phyloP scores from a whole-genome alignment of 2,797 vertebrate genomes.

The Arctocebus calabarensis region DNA sequence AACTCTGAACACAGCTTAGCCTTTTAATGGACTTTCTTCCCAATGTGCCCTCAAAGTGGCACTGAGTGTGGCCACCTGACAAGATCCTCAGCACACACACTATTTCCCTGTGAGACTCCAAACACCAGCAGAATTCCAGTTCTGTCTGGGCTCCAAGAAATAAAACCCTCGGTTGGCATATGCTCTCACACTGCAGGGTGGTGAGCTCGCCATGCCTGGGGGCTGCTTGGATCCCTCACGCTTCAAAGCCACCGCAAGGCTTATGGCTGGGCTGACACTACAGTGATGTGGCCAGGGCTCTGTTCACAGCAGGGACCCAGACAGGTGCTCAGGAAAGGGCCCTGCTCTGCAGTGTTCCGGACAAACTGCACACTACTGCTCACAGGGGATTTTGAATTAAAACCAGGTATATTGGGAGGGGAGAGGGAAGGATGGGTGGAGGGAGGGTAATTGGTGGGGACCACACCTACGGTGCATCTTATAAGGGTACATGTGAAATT shows the following conservation, averaged over 20 bases:
- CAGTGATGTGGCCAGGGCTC: background rate
- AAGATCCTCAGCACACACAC: background rate
- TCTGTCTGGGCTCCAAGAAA: background rate
- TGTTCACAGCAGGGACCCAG: fast-evolving
- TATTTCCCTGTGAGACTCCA: background rate
- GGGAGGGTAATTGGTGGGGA: too few relatives aligned
- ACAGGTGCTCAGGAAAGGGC: background rate
- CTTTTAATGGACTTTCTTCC: background rate
- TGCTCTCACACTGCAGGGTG: too few relatives aligned
- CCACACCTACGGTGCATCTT: too few relatives aligned
- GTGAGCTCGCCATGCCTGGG: background rate
- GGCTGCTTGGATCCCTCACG: background rate
- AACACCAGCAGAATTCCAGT: background rate
- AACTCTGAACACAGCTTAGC: background rate
- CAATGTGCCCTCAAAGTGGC: background rate
- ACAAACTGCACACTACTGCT: background rate
- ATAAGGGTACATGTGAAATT: too few relatives aligned
- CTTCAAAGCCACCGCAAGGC: background rate
- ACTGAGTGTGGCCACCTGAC: too few relatives aligned
- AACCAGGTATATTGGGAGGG: background rate
- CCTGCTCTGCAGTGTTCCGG: background rate
- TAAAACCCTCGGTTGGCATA: background rate
- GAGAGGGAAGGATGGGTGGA: too few relatives aligned
- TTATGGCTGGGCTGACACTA: too few relatives aligned
- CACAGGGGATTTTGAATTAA: background rate